These are phyloP conservation scores for Pseudachorutes palmiensis DNA, from an alignment of 1,140 invertebrate genomes.

Conservation along the genomic window DNA sequence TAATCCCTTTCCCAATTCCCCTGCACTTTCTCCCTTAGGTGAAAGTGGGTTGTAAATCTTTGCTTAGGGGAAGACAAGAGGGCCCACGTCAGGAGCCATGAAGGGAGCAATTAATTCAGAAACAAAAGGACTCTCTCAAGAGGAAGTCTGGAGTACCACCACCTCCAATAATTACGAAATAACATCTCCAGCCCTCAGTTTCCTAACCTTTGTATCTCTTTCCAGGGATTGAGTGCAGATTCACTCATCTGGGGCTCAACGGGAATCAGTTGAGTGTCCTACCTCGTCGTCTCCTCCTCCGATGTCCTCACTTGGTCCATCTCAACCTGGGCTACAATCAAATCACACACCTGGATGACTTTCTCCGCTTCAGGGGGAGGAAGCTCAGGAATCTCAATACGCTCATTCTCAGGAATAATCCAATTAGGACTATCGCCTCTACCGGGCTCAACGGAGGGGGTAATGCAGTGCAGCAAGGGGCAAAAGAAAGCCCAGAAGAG, in stretches of 20 bases:
- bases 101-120: too few species aligned
- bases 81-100: too few species aligned
- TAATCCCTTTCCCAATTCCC: too few species aligned
- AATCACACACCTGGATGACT: constrained; percentile 35
- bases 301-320: constrained; percentile 33
- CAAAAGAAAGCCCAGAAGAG: background rate
- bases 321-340: constrained; percentile 38
- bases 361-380: constrained; percentile 25
- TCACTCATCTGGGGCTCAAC: constrained; percentile 37
- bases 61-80: too few species aligned
- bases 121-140: too few species aligned
- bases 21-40: too few species aligned
- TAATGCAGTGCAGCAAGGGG: background rate
- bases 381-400: constrained; percentile 58
- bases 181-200: background rate
- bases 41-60: too few species aligned
- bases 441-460: constrained; percentile 43
- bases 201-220: background rate
- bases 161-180: too few species aligned
- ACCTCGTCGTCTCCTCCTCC: constrained; percentile 26
- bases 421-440: constrained; percentile 62
- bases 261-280: constrained; percentile 34
- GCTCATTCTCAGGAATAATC: constrained; percentile 73
- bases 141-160: too few species aligned
- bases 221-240: constrained; percentile 28